Percentiles rank a stretch among this genome's conserved stretches.
Conservation (phyloP, 2,797 vertebrate species). For the Gorsachius magnificus region DNA sequence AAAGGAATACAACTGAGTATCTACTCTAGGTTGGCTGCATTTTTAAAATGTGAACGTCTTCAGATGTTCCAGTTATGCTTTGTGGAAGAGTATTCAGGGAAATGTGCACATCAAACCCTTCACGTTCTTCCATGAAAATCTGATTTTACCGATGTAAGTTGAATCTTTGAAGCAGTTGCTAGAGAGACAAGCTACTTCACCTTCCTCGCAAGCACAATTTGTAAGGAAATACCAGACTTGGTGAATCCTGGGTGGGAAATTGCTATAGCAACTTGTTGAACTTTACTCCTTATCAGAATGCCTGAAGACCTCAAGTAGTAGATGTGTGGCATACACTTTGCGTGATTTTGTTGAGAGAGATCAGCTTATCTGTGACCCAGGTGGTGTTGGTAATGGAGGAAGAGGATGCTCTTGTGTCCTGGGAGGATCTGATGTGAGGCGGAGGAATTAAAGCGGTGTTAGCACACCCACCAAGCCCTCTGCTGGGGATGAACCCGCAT, state of each 20-base stretch:
- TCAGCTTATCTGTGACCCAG: background rate
- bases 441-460: background rate
- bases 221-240: background rate
- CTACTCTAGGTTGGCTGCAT: background rate
- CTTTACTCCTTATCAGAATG: background rate
- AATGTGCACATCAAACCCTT: accelerated
- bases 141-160: background rate
- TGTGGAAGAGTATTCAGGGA: background rate
- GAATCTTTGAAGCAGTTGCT: background rate
- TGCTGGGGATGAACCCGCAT: background rate
- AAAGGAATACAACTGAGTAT: background rate
- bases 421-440: background rate
- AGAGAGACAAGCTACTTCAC: background rate
- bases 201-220: background rate
- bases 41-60: background rate
- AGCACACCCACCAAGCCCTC: background rate
- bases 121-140: background rate
- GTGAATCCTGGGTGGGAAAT: background rate
- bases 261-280: background rate
- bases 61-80: accelerated
- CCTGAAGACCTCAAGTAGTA: accelerated
- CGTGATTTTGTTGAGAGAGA: background rate
- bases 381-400: background rate
- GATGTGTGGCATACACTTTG: background rate
- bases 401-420: background rate